Evolutionary conservation across 1,140 invertebrate genomes (phyloP), one percentile per base, ranked within the genome.

Genomic region (Campoletis sonorensis): DNA sequence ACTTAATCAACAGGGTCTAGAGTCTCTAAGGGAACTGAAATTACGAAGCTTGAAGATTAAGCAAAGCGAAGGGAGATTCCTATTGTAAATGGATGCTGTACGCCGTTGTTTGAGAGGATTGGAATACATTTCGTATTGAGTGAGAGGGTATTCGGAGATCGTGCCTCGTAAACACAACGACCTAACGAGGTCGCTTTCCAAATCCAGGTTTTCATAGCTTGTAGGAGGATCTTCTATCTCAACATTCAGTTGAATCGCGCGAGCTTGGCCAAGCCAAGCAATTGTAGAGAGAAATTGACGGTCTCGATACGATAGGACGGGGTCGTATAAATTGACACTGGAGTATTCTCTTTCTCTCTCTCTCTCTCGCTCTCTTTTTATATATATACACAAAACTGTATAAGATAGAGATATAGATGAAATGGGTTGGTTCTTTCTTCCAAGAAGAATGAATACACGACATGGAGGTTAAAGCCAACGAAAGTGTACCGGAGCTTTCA

Each of bases 261-360:
- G 2, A 71, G 68, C n/a, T 18, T 37, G 13, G 68, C 16, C 30
- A 5, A 33, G 68, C 33, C 2, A 71, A 71, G 68, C 33, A 71
- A 71, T 68, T 23, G 18, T 58, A 58, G 54, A 5, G 54, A 58
- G 54, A 58, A 58, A 58, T 58, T 23, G 54, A 58, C 54, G 54
- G 54, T 26, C 26, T 30, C 64, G 27, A 68, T 16, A 68, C 54
- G 54, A 27, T 23, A 27, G n/a, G 13, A 68, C 64, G 5, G 30
- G 23, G 21, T 68, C 64, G 64, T 71, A 71, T 30, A 71, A 71
- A 71, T 71, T 71, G 68, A 71, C 68, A 71, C 68, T 37, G 33
- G 8, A 33, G 3, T n/a, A 58, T n/a, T 21, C 54, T 58, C 21
- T 23, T 23, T n/a, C 15, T 71, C 30, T 33, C n/a, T n/a, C n/a